A percentile compares a stretch with the other conserved stretches of the same genome.
phyloP scores from a whole-genome alignment of 2,888 invertebrate species.

The Dynastes maya region DNA sequence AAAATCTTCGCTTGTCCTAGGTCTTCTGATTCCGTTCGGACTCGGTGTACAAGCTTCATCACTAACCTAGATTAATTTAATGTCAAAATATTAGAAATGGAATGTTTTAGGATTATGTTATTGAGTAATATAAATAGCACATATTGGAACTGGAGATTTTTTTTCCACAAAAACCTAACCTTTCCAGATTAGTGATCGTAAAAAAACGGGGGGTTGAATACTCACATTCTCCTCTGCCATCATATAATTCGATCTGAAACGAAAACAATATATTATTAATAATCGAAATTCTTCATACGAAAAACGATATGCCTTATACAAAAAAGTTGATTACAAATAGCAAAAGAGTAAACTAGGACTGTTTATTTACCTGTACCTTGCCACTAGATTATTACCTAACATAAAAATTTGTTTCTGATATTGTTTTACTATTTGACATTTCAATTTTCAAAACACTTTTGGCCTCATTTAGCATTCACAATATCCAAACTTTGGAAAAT shows the following conservation, averaged over 20 bases:
- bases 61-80: slow-evolving; percentile 58
- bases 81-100: slow-evolving; percentile 15
- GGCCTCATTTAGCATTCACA: slow-evolving; percentile 50
- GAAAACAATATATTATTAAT: slow-evolving; percentile 53
- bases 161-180: slow-evolving; percentile 60
- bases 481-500: slow-evolving; percentile 56
- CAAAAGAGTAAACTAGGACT: slow-evolving; percentile 41
- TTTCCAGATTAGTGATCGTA: slow-evolving; percentile 54
- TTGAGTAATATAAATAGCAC: slow-evolving; percentile 52
- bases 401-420: slow-evolving; percentile 53
- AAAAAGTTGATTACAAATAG: slow-evolving; percentile 50
- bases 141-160: slow-evolving; percentile 51
- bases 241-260: slow-evolving; percentile 61
- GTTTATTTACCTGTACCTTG: slow-evolving; percentile 64
- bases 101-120: slow-evolving; percentile 21
- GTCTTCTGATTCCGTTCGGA: slow-evolving; percentile 61
- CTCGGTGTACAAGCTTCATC: slow-evolving; percentile 58
- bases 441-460: slow-evolving; percentile 53
- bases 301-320: slow-evolving; percentile 41
- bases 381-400: slow-evolving; percentile 65
- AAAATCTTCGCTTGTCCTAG: slow-evolving; percentile 73
- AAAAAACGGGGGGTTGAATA: slow-evolving; percentile 54
- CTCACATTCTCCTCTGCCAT: slow-evolving; percentile 65
- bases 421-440: slow-evolving; percentile 55
- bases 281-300: slow-evolving; percentile 49